Evolutionary conservation across 2,888 invertebrate genomes (phyloP).

Genomic region (Drosophila demipolita): DNA sequence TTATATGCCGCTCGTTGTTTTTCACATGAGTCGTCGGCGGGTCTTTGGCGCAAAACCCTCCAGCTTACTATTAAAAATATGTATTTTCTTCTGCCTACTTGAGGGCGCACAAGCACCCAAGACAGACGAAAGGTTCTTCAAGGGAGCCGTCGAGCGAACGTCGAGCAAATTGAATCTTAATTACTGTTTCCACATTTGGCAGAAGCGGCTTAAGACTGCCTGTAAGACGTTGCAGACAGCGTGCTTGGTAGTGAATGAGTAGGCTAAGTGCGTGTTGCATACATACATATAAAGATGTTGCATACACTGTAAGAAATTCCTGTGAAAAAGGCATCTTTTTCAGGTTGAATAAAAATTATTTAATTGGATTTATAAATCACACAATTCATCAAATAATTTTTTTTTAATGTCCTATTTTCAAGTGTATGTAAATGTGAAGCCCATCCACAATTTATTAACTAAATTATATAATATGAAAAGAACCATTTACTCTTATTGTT

Average conservation of each 20-base stretch:
- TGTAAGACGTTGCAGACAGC: background rate
- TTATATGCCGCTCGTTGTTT: conserved; percentile 20
- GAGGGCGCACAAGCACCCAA: conserved; percentile 1
- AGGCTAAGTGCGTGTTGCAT: background rate
- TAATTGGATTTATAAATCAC: background rate
- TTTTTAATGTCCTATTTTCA: background rate
- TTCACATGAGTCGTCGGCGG: conserved; percentile 1
- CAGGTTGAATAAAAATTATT: background rate
- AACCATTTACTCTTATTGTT: background rate
- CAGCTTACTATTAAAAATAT: conserved; percentile 13
- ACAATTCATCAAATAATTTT: background rate
- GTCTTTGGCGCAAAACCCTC: background rate
- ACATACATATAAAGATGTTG: background rate
- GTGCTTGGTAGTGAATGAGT: background rate
- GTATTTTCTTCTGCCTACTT: conserved; percentile 24
- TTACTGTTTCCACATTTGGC: conserved; percentile 40
- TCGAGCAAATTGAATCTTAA: conserved; percentile 61
- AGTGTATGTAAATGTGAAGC: background rate
- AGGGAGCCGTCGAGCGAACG: background rate
- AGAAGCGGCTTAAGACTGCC: conserved; percentile 10
- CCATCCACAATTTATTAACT: background rate
- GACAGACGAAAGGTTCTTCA: background rate
- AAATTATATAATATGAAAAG: background rate
- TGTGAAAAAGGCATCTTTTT: background rate
- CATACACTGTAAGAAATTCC: conserved; percentile 9